Base-by-base conservation (phyloP, 2,888 invertebrate species). In the Clostera curtula region DNA sequence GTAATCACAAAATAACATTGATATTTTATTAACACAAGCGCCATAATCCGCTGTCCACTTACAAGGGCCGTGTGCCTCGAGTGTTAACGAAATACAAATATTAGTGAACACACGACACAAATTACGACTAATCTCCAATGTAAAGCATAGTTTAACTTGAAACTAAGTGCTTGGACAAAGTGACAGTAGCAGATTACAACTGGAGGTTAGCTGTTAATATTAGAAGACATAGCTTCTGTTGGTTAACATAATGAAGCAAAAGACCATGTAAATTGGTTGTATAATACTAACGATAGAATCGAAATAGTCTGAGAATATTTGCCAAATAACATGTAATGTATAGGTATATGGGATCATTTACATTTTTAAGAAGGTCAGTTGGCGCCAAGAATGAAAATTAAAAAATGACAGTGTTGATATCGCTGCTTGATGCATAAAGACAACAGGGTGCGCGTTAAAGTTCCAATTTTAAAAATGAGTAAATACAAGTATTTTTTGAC, bases 81-180 rank as follows among this genome's bases (percentile, higher is more conserved):
- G 67, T 62, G 80, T 71, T 80, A 82, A 82, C 76, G 68, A 82
- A 76, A 73, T 70, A 75, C 77, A 80, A 82, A 82, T 73, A 82
- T 79, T 75, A 57, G 69, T 64, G 41, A 43, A 49, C 65, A 57
- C 59, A 63, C 73, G 77, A 72, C 75, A 80, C 76, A 80, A 80
- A 79, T 80, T 76, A 79, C 69, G 73, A 56, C 77, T 82, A 82
- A 82, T 77, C 65, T 65, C 66, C 64, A 77, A 74, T 62, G 79
- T 63, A 77, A 82, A 80, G 76, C 53, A 57, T 47, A 60, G 70
- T 70, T 76, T 73, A 76, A 69, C 75, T 70, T 59, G 68, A 68
- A 68, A 80, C 80, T 80, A 80, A 82, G 66, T 76, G 75, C 68
- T 79, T 76, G 60, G 50, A 72, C 79, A 82, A 82, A 79, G 79